These are phyloP conservation scores for Tiliacea citrago DNA, from an alignment of 2,888 invertebrate genomes.

Conservation along the genomic window DNA sequence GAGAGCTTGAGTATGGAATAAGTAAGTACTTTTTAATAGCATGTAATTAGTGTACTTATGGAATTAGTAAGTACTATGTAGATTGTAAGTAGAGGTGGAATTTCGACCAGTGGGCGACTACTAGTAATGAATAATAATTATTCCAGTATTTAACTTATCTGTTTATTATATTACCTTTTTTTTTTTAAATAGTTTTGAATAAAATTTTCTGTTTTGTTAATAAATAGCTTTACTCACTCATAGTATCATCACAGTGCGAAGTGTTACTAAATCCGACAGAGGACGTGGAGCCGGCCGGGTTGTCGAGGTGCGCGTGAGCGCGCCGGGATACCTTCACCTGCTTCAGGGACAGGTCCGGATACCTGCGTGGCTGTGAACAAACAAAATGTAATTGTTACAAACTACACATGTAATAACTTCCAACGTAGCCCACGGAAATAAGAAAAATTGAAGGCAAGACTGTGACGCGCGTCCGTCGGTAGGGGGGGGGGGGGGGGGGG, in stretches of 20 bases:
- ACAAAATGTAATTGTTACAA: background rate
- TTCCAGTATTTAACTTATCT: too few species aligned
- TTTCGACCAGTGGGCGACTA: too few species aligned
- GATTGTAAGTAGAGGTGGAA: too few species aligned
- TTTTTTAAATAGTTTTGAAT: background rate
- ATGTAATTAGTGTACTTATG: too few species aligned
- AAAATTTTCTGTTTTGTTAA: background rate
- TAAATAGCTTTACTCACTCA: conserved; percentile 74
- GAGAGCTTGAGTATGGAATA: too few species aligned
- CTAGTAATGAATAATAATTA: too few species aligned
- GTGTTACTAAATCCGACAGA: conserved; percentile 68
- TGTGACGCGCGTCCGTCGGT: too few species aligned
- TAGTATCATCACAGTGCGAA: conserved; percentile 80
- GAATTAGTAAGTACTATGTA: too few species aligned
- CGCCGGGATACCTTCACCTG: conserved; percentile 94
- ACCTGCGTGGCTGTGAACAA: conserved; percentile 93
- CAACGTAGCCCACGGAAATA: background rate
- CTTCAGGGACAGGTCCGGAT: conserved; percentile 96
- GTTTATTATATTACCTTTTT: too few species aligned
- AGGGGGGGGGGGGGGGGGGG: too few species aligned
- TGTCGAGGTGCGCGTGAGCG: conserved; percentile 71
- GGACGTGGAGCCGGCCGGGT: conserved; percentile 48
- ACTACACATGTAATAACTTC: background rate
- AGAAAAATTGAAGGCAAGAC: background rate
- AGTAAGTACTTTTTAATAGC: too few species aligned